Base-by-base conservation (phyloP, 2,797 vertebrate genomes). In the Urocyon cinereoargenteus region DNA sequence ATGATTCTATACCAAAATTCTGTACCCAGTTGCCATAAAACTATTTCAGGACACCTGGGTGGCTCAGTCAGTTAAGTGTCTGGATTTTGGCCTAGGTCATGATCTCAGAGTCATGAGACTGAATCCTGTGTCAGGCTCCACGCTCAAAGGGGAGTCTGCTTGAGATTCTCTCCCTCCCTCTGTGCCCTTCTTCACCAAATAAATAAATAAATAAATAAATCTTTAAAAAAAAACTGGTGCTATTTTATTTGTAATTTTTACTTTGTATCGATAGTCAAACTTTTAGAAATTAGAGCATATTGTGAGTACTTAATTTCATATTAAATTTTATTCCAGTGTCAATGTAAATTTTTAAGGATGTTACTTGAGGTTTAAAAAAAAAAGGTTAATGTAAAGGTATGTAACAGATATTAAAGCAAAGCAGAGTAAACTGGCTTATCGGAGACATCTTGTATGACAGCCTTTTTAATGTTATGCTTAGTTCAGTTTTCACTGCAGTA, bases 251-350 rank as follows among this genome's bases (percentile, higher is more conserved):
- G 19, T 66, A 61, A 57, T 79, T 94, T 91, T 91, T 64, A 62
- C 68, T 97, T 90, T 61, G 79, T 95, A 0, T 59, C 81, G 34
- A 90, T 40, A 90, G 64, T 92, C 75, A 6, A 88, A n/a, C 75
- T 68, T 95, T 96, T 72, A 36, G 59, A 94, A 86, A 77, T 83
- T 75, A 57, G 59, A 40, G 28, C 22, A 36, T 95, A 62, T 88
- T 94, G 81, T 77, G 49, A 92, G 34, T 18, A 34, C 4, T 68
- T 21, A 40, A 85, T 62, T 93, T 83, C 31, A 72, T 15, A 66
- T 82, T 61, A 61, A 64, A 94, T 18, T 77, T 88, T 92, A 73
- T 92, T 92, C 16, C 8, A 14, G 70, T 90, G 59, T 96, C 26
- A 14, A 0, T 66, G 7, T 88, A 88, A 92, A 5, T 83, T 93